These are phyloP conservation scores for Saturnia pavonia DNA, from an alignment of 2,888 invertebrate species.

Conservation along the genomic window DNA sequence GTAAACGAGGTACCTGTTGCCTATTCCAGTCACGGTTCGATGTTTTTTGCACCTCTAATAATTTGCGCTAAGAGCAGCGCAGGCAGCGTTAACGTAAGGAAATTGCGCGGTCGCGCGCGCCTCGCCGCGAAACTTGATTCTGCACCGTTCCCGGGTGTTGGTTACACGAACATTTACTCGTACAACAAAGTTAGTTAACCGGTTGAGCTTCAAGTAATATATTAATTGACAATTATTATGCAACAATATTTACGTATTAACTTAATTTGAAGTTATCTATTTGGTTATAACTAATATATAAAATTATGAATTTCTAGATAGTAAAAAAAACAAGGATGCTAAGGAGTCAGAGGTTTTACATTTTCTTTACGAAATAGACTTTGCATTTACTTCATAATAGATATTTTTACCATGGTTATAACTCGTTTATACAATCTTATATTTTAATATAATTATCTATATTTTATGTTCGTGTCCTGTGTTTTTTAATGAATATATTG, in stretches of 20 bases:
- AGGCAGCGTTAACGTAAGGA: constrained; percentile 41
- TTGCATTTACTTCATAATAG: too few species aligned
- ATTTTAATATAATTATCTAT: too few species aligned
- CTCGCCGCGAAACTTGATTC: constrained; percentile 66
- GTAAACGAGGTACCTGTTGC: background rate
- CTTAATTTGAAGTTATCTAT: background rate
- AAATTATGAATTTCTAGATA: too few species aligned
- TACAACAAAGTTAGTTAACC: constrained; percentile 27
- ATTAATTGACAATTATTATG: background rate
- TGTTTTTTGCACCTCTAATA: background rate
- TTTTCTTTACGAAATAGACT: too few species aligned
- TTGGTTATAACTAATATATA: background rate
- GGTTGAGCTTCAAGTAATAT: constrained; percentile 33
- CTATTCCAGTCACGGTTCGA: constrained; percentile 5
- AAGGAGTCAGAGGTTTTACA: too few species aligned
- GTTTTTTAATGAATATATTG: too few species aligned
- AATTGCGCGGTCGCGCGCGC: constrained; percentile 73
- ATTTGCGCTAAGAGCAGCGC: constrained; percentile 26
- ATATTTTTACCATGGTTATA: too few species aligned
- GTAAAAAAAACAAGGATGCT: too few species aligned
- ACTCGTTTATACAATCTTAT: too few species aligned
- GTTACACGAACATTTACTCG: constrained; percentile 8
- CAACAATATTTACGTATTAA: background rate
- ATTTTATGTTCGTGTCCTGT: too few species aligned
- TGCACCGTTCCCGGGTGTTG: constrained; percentile 28